phyloP scores from a whole-genome alignment of 2,113 vertebrate species.

The Hirundichthys speculiger region DNA sequence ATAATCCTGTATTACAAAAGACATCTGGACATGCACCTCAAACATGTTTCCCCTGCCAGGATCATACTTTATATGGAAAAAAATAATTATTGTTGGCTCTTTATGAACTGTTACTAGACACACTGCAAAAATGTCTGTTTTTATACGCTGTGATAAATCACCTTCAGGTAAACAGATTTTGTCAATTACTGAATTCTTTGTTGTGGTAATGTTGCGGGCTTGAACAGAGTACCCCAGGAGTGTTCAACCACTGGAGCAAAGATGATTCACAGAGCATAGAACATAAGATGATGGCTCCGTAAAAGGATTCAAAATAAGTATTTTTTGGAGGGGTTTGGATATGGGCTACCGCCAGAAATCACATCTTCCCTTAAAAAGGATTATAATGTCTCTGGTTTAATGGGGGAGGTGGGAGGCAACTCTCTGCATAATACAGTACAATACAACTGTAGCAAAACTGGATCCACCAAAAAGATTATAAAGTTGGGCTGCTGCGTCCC shows the following conservation, averaged over 20 bases:
- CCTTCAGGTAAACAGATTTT: constrained; percentile 57
- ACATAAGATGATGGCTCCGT: background rate
- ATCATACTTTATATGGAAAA: constrained; percentile 48
- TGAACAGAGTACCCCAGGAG: constrained; percentile 6
- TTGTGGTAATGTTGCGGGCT: constrained; percentile 7
- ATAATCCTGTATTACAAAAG: constrained; percentile 79
- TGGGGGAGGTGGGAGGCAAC: no score
- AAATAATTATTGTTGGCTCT: constrained; percentile 37
- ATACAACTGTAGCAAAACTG: no score
- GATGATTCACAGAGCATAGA: constrained; percentile 9
- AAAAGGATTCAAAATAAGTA: background rate
- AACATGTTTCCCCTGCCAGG: constrained; percentile 37
- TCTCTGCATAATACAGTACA: no score
- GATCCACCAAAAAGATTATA: no score
- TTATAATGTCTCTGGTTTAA: no score
- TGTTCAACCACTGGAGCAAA: constrained; percentile 30
- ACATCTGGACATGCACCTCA: constrained; percentile 61
- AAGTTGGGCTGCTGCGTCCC: no score
- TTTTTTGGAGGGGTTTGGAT: background rate
- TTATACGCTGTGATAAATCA: constrained; percentile 41
- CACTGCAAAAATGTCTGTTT: constrained; percentile 29
- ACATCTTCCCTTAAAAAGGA: no score
- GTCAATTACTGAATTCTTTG: constrained; percentile 35
- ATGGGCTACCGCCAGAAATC: no score
- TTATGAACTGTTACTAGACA: constrained; percentile 21